Evolutionary conservation across 2,888 invertebrate species (phyloP).

Genomic region (Leptogaster cylindrica): DNA sequence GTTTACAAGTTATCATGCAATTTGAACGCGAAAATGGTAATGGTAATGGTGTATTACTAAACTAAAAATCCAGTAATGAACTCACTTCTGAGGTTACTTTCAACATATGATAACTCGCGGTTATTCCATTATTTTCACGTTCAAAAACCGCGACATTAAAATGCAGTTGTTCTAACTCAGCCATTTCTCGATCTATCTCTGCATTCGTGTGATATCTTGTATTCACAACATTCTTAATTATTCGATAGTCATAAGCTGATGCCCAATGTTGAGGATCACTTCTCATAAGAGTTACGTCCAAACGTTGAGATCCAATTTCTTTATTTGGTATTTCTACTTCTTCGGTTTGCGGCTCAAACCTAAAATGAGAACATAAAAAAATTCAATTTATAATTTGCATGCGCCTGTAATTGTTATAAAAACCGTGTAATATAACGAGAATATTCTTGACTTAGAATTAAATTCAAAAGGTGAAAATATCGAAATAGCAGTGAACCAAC

Average conservation of each 20-base stretch:
- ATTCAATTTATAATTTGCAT: background rate
- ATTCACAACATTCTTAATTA: conserved; percentile 70
- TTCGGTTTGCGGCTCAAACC: conserved; percentile 55
- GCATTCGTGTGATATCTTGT: conserved; percentile 71
- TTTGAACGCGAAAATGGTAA: too few species aligned
- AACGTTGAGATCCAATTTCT: conserved; percentile 65
- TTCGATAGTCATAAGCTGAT: conserved; percentile 78
- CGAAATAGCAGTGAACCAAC: too few species aligned
- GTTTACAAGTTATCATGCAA: too few species aligned
- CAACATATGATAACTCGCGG: conserved; percentile 72
- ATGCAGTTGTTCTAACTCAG: conserved; percentile 73
- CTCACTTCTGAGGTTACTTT: conserved; percentile 76
- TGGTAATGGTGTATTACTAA: too few species aligned
- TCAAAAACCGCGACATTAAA: conserved; percentile 73
- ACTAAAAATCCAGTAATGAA: too few species aligned
- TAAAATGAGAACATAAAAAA: conserved; percentile 27
- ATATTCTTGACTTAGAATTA: too few species aligned
- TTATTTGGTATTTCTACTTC: conserved; percentile 64
- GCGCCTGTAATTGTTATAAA: too few species aligned
- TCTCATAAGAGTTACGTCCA: conserved; percentile 82
- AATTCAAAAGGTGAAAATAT: too few species aligned
- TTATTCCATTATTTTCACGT: conserved; percentile 71
- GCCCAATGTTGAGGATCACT: conserved; percentile 85
- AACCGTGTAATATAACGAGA: too few species aligned
- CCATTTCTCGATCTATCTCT: conserved; percentile 70